Conservation (phyloP, 2,888 invertebrate genomes). For the Candidula unifasciata region DNA sequence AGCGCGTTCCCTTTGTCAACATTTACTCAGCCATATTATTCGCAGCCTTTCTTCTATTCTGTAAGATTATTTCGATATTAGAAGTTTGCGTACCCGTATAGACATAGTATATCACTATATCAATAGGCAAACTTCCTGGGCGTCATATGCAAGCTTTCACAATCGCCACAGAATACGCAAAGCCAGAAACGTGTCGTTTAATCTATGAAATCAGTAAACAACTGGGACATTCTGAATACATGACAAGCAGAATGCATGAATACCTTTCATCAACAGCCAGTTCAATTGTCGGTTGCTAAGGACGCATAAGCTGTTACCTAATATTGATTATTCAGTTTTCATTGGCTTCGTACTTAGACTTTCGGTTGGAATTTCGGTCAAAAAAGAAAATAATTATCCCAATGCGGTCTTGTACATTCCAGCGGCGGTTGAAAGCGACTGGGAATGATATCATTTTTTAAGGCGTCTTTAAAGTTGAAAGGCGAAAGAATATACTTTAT, state of each 20-base stretch:
- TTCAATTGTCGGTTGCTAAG: slow-evolving; percentile 2
- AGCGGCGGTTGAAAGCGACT: too few relatives aligned
- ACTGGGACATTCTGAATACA: not conserved
- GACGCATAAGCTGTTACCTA: not conserved
- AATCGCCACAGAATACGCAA: too few relatives aligned
- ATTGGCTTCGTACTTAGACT: not conserved
- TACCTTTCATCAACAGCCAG: not conserved
- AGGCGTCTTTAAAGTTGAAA: too few relatives aligned
- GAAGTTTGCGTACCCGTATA: too few relatives aligned
- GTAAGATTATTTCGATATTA: not conserved
- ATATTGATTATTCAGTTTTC: not conserved
- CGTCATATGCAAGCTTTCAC: too few relatives aligned
- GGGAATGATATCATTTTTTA: too few relatives aligned
- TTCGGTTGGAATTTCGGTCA: too few relatives aligned
- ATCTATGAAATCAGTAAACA: not conserved
- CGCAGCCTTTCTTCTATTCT: not conserved
- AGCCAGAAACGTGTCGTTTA: not conserved
- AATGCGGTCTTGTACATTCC: too few relatives aligned
- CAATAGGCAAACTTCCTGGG: too few relatives aligned
- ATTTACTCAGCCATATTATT: not conserved
- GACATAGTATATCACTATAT: too few relatives aligned
- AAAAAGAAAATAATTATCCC: too few relatives aligned
- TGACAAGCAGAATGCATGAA: not conserved
- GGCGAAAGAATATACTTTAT: too few relatives aligned
- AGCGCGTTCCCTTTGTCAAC: not conserved